Base-by-base conservation (phyloP, 1,140 invertebrate genomes). In the Brachionus manjavacas region DNA sequence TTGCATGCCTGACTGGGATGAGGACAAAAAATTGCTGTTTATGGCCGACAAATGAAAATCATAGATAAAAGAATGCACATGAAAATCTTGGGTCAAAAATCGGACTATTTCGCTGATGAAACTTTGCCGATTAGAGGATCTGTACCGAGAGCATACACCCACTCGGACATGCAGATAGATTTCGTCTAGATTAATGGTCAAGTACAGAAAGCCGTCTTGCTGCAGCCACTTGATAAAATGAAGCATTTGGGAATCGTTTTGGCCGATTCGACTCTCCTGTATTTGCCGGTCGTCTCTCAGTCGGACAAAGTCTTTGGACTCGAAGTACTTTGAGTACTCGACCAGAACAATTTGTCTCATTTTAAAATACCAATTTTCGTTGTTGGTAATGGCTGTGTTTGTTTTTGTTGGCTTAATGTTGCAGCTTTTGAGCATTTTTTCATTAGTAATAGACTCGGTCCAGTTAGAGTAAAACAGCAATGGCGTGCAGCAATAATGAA, bases 31-130 rank as follows among this genome's bases (percentile, higher is more conserved):
- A 20, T 81, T 81, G 11, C 31, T 28, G n/a, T 81, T 81, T 12
- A 81, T 68, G 12, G 79, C 79, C 4, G 79, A 81, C 11, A 81
- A 39, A 41, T 81, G 79, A 60, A 68, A 64, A 46, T 81, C 79
- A 20, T 81, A 81, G n/a, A 81, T 68, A 64, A 81, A 81, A n/a
- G 79, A 81, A 9, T 81, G 79, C 6, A 81, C 79, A 46, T 81
- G 79, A 81, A 81, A 81, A 23, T 81, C 52, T 20, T 68, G 52
- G 3, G 28, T 81, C 39, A 81, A 81, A 64, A 81, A 81, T 11
- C 35, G 35, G 2, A 64, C 41, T 60, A 81, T 64, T 68, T 81
- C 79, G 79, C 35, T 46, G 9, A 81, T 60, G 16, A 81, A 81
- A 20, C 31, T 43, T 23, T 23, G 31, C 25, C 72, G 41, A 68